phyloP scores from a whole-genome alignment of 2,113 vertebrate genomes.

The Plectropomus leopardus region DNA sequence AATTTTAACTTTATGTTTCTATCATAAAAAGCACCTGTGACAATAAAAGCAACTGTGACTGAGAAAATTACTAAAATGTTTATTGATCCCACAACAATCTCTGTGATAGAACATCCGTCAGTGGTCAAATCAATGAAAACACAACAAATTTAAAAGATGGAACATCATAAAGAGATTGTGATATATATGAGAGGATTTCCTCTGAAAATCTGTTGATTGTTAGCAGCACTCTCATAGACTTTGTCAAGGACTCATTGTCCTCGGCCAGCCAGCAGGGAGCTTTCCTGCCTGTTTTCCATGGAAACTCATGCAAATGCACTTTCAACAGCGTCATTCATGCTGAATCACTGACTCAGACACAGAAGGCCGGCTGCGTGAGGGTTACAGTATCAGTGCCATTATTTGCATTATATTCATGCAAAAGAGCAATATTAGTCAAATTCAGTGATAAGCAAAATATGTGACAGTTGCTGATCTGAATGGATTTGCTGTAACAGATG shows the following conservation, averaged over 20 bases:
- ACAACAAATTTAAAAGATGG: neutral
- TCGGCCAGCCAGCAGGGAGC: neutral
- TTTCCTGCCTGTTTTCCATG: slow-evolving; percentile 1
- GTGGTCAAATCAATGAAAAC: slow-evolving; percentile 2
- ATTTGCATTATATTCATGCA: no score
- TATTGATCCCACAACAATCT: slow-evolving; percentile 2
- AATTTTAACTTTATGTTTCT: neutral
- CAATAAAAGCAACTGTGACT: neutral
- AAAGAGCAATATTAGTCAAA: no score
- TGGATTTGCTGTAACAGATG: no score
- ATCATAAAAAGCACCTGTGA: neutral
- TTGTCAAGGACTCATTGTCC: neutral
- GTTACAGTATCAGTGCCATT: neutral
- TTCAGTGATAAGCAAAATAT: no score
- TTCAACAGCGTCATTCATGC: neutral
- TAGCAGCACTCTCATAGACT: neutral
- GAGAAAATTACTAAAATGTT: slow-evolving; percentile 1
- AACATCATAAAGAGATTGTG: neutral
- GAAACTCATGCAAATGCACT: neutral
- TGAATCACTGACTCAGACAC: neutral
- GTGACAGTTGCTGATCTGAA: no score
- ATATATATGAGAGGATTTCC: neutral
- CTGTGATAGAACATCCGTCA: neutral
- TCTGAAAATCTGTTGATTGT: neutral
- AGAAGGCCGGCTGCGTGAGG: neutral